Conservation (phyloP, 2,113 vertebrate species). For the Montifringilla adamsi region DNA sequence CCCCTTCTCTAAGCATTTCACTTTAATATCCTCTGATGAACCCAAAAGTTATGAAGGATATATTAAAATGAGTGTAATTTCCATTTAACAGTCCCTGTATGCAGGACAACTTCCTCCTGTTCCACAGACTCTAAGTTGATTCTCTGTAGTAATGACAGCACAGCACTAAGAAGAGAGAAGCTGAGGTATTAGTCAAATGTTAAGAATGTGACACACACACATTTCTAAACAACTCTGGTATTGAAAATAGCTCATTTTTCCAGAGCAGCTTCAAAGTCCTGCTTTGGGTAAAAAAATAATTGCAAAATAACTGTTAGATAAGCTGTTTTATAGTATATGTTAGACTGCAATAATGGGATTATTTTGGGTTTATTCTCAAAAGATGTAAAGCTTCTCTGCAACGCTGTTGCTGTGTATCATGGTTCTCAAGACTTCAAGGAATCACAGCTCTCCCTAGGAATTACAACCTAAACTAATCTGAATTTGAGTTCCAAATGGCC, state of each 20-base stretch:
- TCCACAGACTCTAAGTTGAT: background rate
- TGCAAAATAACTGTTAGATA: background rate
- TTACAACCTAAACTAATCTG: background rate
- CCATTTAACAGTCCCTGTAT: background rate
- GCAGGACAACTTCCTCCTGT: background rate
- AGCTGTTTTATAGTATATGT: background rate
- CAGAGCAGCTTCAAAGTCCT: background rate
- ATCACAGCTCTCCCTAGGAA: background rate
- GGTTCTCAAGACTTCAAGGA: background rate
- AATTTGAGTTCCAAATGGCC: background rate
- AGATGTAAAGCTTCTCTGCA: background rate
- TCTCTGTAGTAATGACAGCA: background rate
- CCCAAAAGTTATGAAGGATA: background rate
- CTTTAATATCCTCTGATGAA: background rate
- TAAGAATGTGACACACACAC: background rate
- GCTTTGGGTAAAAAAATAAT: background rate
- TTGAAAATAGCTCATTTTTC: background rate
- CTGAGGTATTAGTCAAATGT: background rate
- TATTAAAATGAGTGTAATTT: background rate
- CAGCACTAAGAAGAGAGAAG: background rate
- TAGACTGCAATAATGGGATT: background rate
- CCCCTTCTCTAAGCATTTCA: constrained; percentile 11
- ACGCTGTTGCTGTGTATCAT: background rate
- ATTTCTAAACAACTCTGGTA: background rate
- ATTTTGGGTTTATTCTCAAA: background rate